Percentiles rank a stretch among this genome's conserved stretches.
phyloP scores from a whole-genome alignment of 2,113 vertebrate species.

The Erythrocercus mccallii region DNA sequence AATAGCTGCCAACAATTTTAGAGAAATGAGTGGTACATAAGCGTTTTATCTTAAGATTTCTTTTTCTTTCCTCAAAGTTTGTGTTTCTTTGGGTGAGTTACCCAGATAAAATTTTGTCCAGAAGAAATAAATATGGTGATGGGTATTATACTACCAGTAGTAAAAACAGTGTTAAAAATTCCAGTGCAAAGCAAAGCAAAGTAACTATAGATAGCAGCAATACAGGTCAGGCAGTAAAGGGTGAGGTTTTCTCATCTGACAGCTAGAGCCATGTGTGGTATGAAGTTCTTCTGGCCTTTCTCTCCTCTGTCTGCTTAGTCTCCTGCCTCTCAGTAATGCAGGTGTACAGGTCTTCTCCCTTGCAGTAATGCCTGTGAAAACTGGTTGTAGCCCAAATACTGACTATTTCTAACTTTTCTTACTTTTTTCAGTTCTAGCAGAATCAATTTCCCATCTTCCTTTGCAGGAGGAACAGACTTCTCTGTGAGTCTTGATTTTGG shows the following conservation, averaged over 20 bases:
- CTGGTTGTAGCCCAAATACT: background rate
- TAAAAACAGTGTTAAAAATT: background rate
- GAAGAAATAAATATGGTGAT: background rate
- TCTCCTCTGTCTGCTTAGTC: background rate
- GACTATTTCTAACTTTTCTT: background rate
- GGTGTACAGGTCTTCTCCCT: background rate
- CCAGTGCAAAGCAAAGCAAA: background rate
- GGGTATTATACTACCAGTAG: background rate
- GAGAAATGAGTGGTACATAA: background rate
- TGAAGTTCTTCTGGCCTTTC: background rate
- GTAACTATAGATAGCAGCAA: background rate
- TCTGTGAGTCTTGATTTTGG: background rate
- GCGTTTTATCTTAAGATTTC: background rate
- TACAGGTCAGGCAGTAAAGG: background rate
- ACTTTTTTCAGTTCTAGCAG: background rate
- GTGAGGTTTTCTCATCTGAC: background rate
- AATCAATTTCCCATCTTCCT: background rate
- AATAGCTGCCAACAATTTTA: background rate
- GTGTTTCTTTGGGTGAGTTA: background rate
- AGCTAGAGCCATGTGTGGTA: background rate
- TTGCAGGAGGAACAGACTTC: background rate
- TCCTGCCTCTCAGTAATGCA: background rate
- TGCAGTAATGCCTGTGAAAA: background rate
- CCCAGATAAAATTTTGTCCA: background rate
- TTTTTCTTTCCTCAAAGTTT: background rate